Conservation (phyloP, 2,113 vertebrate genomes). For the Lagopus muta region DNA sequence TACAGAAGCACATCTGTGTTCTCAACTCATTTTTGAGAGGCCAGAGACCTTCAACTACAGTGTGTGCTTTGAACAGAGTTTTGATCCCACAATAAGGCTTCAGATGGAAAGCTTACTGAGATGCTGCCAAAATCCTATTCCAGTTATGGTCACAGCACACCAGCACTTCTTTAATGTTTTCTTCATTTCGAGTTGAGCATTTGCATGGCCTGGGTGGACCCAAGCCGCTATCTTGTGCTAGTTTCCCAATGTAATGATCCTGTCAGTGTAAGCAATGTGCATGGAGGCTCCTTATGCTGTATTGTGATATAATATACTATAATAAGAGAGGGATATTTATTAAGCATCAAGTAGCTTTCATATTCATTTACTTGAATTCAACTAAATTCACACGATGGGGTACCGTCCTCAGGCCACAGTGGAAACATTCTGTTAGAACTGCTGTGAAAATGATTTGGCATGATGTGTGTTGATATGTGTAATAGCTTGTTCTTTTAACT, state of each 20-base stretch:
- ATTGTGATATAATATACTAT: neutral
- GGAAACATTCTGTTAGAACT: neutral
- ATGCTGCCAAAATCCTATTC: neutral
- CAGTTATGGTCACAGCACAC: neutral
- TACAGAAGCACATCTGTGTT: neutral
- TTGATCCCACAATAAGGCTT: neutral
- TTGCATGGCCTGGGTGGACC: neutral
- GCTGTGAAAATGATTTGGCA: neutral
- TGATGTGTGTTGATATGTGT: fast-evolving
- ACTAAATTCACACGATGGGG: neutral
- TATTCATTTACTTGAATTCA: neutral
- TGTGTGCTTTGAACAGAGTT: fast-evolving
- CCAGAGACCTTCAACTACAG: neutral
- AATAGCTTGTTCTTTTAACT: neutral
- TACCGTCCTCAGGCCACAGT: neutral
- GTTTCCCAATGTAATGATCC: neutral
- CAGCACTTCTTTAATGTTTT: neutral
- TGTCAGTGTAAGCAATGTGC: neutral
- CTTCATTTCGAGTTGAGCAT: neutral
- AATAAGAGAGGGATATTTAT: neutral
- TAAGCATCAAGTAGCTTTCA: neutral
- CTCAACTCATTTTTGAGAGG: neutral
- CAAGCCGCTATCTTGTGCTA: neutral
- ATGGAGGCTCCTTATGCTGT: neutral
- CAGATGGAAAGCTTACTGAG: neutral